phyloP scores from a whole-genome alignment of 2,797 vertebrate genomes.

The Oryzias sinensis region DNA sequence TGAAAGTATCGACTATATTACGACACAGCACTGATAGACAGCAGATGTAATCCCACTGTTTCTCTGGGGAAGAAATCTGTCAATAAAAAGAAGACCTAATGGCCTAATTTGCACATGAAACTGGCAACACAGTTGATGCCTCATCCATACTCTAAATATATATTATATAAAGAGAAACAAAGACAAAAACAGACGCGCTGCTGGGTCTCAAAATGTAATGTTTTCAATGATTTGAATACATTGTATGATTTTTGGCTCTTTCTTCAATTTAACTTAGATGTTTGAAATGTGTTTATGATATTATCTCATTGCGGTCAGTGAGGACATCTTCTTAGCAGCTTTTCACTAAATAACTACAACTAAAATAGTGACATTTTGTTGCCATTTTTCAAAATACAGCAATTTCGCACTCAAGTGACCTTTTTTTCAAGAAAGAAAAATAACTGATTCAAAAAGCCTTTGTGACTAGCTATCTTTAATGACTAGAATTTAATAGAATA shows the following conservation, averaged over 20 bases:
- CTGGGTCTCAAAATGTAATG: not conserved
- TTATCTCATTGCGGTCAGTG: too few relatives aligned
- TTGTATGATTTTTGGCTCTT: not conserved
- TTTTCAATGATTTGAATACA: not conserved
- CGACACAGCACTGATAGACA: constrained; percentile 24
- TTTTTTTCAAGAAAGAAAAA: not conserved
- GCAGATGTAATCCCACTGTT: constrained; percentile 43
- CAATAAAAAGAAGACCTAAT: constrained; percentile 39
- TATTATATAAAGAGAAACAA: not conserved
- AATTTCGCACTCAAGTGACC: too few relatives aligned
- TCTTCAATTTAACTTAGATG: not conserved
- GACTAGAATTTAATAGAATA: too few relatives aligned
- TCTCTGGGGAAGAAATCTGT: constrained; percentile 34
- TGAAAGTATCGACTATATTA: constrained; percentile 55
- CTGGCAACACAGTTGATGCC: constrained; percentile 23
- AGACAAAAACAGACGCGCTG: not conserved
- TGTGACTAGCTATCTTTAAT: not conserved
- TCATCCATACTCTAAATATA: constrained; percentile 28
- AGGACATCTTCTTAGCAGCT: constrained; percentile 21
- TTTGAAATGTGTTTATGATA: constrained; percentile 2
- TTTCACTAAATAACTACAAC: constrained; percentile 36
- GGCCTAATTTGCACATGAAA: constrained; percentile 46
- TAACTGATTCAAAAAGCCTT: constrained; percentile 30
- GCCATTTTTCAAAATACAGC: constrained; percentile 44
- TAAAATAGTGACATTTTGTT: constrained; percentile 46